Evolutionary conservation across 2,888 invertebrate genomes (phyloP), one percentile per base, ranked within the genome.

Genomic region (Frankliniella intonsa): DNA sequence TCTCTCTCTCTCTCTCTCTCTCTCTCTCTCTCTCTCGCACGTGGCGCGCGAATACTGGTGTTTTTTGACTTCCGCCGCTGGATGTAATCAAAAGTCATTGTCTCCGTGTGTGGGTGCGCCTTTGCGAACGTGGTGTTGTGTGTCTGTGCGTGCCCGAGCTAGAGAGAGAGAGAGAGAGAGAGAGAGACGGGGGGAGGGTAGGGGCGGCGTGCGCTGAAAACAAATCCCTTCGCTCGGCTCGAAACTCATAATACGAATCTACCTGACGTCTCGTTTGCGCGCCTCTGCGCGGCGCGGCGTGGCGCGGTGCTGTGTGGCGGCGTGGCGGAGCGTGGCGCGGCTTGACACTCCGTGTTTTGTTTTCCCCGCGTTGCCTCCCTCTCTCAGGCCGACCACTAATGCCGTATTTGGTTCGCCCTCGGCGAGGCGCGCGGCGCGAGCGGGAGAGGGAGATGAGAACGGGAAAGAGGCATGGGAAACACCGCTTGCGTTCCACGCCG

Each of bases 191-290:
- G 38, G 38, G 38, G 2, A 38, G 38, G 38, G 38, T 2, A 38
- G 5, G 38, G 38, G 38, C 38, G 38, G 38, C 38, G 38, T 38
- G 55, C 55, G 14, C 17, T 14, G 14, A 55, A 55, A 55, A 55
- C 55, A 14, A 55, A 55, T 55, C 55, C 55, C 55, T 38, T 62
- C 62, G 14, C n/a, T 7, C 19, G 11, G 14, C 62, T 62, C 62
- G 69, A 25, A 25, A 12, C 25, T 76, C 69, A 76, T 69, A 69
- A 69, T 69, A 22, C 62, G 62, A n/a, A 62, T 17, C 62, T 25
- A 76, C 69, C 69, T 76, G 69, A 25, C 69, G 25, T 76, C 25
- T 25, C 69, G 69, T 76, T 76, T n/a, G 69, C 22, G 9, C 55
- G 55, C 55, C 55, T 55, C 14, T 2, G 14, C 38, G 2, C 38